Conservation (phyloP, 2,888 invertebrate species). For the Epirrita christyi region DNA sequence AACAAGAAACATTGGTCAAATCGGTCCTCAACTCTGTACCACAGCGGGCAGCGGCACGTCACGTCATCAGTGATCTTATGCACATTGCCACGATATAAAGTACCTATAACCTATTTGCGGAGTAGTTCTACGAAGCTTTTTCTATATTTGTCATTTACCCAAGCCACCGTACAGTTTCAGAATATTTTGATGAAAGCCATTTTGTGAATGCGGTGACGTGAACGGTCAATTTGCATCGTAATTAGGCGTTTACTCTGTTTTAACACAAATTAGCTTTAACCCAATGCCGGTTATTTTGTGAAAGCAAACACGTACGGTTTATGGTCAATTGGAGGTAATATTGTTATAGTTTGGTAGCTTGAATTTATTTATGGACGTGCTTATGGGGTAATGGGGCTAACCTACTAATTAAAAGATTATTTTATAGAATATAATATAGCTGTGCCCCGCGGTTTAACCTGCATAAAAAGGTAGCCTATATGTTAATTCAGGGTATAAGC, state of each 20-base stretch:
- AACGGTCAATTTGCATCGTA: constrained; percentile 80
- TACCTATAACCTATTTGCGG: too few relatives aligned
- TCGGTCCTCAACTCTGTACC: too few relatives aligned
- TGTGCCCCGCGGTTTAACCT: too few relatives aligned
- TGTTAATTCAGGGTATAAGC: too few relatives aligned
- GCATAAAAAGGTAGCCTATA: too few relatives aligned
- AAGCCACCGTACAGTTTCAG: constrained; percentile 35
- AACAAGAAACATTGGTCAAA: too few relatives aligned
- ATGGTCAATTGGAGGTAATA: constrained; percentile 37
- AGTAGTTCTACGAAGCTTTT: not conserved
- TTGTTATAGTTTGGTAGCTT: constrained; percentile 21
- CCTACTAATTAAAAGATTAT: constrained; percentile 3
- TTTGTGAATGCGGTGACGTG: constrained; percentile 71
- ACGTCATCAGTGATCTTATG: too few relatives aligned
- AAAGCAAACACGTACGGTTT: constrained; percentile 51
- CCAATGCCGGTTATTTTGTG: constrained; percentile 57
- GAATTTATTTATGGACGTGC: constrained; percentile 20
- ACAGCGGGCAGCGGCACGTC: too few relatives aligned
- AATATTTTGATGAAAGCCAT: constrained; percentile 56
- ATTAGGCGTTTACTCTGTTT: constrained; percentile 74
- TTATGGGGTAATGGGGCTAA: constrained; percentile 8
- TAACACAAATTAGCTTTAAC: constrained; percentile 74
- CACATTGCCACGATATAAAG: too few relatives aligned
- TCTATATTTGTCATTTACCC: not conserved
- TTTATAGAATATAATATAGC: too few relatives aligned